Base-by-base conservation (phyloP, 2,113 vertebrate species). In the Phaetusa simplex region DNA sequence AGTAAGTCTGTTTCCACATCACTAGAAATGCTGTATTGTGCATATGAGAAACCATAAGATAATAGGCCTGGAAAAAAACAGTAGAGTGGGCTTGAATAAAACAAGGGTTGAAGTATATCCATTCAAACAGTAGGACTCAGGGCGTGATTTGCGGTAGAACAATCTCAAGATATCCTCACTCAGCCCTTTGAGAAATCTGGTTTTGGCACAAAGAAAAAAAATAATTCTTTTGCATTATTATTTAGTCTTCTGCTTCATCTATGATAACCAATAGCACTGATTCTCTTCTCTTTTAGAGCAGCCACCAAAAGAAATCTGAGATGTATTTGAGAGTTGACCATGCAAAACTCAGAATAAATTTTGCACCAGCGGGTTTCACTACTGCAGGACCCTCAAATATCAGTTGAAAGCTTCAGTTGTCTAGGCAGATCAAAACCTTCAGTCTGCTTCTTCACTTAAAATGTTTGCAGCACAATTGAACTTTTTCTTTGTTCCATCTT, bases 401-500 rank as follows among this genome's bases (percentile, higher is more conserved):
- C 27, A 43, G 0, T 5, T 74, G 66, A 82, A 84, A 52, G 16
- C 55, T 45, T 40, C 21, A 87, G 34, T 53, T 66, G 27, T 61
- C 36, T 49, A 80, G 64, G 30, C 62, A 79, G 24, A 56, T 6
- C 65, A 53, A 77, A 85, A 70, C 6, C 18, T 59, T 89, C 32
- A 91, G 21, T 72, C 38, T 84, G 10, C 19, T 87, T 64, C 24
- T 71, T 73, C 34, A 65, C 11, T 66, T 90, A 34, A 69, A 86
- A 82, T 27, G 3, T 61, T 78, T 92, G 27, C 34, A n/a, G 45
- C 86, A 82, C 24, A 74, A 86, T 53, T 47, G 3, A 87, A 82
- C 13, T 18, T 95, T 94, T 45, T 56, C 52, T 86, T 76, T 82
- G 27, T 91, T 90, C 56, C 26, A 86, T 91, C 94, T 96, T 95